Conservation (phyloP, 2,113 vertebrate species). For the Apodemus sylvaticus region DNA sequence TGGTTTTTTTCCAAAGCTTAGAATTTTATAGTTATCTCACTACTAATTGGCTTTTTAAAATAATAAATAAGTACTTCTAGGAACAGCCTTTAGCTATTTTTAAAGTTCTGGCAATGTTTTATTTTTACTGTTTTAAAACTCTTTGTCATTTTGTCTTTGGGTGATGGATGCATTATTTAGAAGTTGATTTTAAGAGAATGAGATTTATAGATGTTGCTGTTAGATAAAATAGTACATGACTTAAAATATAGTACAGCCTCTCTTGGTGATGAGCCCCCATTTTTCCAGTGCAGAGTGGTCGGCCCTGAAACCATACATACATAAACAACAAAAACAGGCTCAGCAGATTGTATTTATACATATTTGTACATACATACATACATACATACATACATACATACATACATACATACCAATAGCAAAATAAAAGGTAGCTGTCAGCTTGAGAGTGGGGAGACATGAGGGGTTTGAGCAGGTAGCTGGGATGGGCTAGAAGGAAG, state of each 20-base stretch:
- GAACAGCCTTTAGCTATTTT: not conserved
- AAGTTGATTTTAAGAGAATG: not conserved
- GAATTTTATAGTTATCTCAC: not conserved
- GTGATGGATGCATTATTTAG: not conserved
- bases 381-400: not conserved
- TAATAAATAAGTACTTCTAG: slow-evolving; percentile 4
- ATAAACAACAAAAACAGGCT: not conserved
- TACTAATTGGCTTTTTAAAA: slow-evolving; percentile 27
- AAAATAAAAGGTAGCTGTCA: not conserved
- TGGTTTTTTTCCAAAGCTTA: not conserved
- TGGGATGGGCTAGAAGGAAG: not conserved
- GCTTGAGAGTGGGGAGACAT: not conserved
- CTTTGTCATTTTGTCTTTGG: not conserved
- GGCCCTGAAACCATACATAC: not conserved
- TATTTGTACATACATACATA: not conserved
- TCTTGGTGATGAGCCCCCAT: not conserved
- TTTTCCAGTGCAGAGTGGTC: not conserved
- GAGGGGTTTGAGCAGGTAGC: not conserved
- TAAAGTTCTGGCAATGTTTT: not conserved
- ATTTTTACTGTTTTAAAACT: slow-evolving; percentile 32
- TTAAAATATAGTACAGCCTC: not conserved
- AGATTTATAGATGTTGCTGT: not conserved
- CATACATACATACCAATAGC: not conserved
- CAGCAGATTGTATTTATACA: not conserved
- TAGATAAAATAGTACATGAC: not conserved